Evolutionary conservation across 2,888 invertebrate species (phyloP), one percentile per base, ranked within the genome.

Genomic region (Copidosoma aretas): DNA sequence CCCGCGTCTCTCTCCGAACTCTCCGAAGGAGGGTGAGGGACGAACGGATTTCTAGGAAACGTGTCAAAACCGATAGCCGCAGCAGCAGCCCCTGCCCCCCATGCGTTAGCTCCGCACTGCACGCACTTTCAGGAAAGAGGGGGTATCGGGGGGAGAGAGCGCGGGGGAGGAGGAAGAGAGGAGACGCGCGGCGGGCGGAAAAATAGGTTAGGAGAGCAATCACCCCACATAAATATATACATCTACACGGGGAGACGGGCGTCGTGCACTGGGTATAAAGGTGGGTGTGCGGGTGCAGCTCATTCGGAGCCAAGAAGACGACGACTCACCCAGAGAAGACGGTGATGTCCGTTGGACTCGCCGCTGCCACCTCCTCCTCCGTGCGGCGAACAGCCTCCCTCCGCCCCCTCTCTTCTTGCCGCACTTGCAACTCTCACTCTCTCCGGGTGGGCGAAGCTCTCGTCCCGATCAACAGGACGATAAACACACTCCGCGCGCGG

Each of bases 361-460:
- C 32, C 32, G 32, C 21, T 17, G 53, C 32, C 21, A 59, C 54
- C 43, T 51, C 57, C 67, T 64, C 39, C 67, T 68, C 71, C 62
- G 65, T 22, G 62, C 68, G 65, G 67, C 65, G 65, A 60, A 65
- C 71, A 68, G 71, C 68, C 68, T 68, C 68, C 71, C 67, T 56
- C 62, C n/a, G n/a, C n/a, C n/a, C 8, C 15, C 22, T 8, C 32
- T 52, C 58, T 8, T 3, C 32, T 49, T 32, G 22, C 14, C 61
- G 19, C 60, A 39, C 24, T 15, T 21, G 41, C 14, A 17, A 32
- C 8, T 32, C 3, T 32, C 32, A n/a, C n/a, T n/a, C n/a, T n/a
- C n/a, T n/a, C n/a, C n/a, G 32, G 32, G 32, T 3, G 32, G 32
- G 32, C 32, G 8, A 32, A 32, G 32, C 32, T 32, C 32, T 32